Base-by-base conservation (phyloP, 2,888 invertebrate species). In the Lithophane semibrunnea region DNA sequence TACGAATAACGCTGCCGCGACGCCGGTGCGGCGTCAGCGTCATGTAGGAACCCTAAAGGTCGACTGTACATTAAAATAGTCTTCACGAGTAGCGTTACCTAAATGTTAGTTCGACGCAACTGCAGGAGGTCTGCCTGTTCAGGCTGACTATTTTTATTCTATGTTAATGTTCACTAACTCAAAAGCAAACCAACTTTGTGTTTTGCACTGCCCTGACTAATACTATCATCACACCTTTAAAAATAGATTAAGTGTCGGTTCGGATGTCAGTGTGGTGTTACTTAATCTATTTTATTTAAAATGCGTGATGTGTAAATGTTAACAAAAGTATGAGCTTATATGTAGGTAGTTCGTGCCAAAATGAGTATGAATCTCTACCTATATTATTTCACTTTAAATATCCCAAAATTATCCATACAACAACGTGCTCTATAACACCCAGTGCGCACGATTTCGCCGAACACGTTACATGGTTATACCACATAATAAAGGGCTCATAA, bases 401-500 rank as follows among this genome's bases (percentile, higher is more conserved):
- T 69, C 44, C 12, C 44, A 63, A 68, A 81, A 81, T 73, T 60
- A 75, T 68, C 58, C 56, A 10, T 61, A 81, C 76, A 85, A 54
- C 52, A 71, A 58, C 64, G 67, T 37, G 60, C 49, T 16, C 66
- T 42, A 64, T 70, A 82, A 81, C 88, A 80, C 79, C 81, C 74
- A 16, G 75, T 49, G 58, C 73, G 68, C 64, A 78, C 58, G 73
- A 70, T 56, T 73, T 66, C 74, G 3, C 72, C 44, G 49, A 29
- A 66, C 74, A 78, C 88, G 86, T 86, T 80, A 85, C 80, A 52
- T 61, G 85, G 85, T 58, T 84, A 87, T 73, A 87, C 83, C 89
- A 89, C 88, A 89, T 91, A 91, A 93, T 92, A 91, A 93, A 91
- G 90, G 91, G 91, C 87, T 92, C 93, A 91, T 94, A 93, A 94